Percentiles rank a stretch among this genome's conserved stretches.
Evolutionary conservation across 1,140 invertebrate species (phyloP).

Genomic region (Scylla paramamosain): DNA sequence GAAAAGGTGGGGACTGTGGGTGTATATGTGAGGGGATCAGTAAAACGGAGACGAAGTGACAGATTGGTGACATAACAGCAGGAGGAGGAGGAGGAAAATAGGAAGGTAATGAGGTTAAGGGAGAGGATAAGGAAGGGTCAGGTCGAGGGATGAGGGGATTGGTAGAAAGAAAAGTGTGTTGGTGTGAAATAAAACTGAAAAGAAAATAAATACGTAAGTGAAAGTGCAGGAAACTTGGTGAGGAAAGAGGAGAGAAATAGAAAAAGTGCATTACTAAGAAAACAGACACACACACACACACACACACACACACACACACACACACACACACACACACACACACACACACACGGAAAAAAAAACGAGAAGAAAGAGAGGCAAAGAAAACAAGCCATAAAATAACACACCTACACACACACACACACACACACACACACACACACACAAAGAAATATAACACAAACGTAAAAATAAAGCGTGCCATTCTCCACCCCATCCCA

Average conservation of each 20-base stretch:
- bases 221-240: not conserved
- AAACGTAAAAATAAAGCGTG: not conserved
- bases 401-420: constrained; percentile 24
- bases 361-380: too few relatives aligned
- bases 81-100: not conserved
- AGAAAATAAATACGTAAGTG: not conserved
- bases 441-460: not conserved
- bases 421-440: constrained; percentile 41
- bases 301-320: constrained; percentile 21
- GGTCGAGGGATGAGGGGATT: not conserved
- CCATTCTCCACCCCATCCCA: not conserved
- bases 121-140: not conserved
- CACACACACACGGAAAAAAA: not conserved
- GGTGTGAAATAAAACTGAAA: too few relatives aligned
- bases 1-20: too few relatives aligned
- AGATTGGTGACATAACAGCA: too few relatives aligned
- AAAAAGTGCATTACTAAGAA: too few relatives aligned
- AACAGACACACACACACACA: not conserved
- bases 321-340: constrained; percentile 29
- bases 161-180: too few relatives aligned
- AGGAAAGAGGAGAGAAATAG: not conserved
- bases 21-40: too few relatives aligned
- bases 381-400: not conserved
- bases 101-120: not conserved
- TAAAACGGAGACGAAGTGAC: too few relatives aligned